Evolutionary conservation across 2,113 vertebrate genomes (phyloP).

Genomic region (Apaloderma vittatum): DNA sequence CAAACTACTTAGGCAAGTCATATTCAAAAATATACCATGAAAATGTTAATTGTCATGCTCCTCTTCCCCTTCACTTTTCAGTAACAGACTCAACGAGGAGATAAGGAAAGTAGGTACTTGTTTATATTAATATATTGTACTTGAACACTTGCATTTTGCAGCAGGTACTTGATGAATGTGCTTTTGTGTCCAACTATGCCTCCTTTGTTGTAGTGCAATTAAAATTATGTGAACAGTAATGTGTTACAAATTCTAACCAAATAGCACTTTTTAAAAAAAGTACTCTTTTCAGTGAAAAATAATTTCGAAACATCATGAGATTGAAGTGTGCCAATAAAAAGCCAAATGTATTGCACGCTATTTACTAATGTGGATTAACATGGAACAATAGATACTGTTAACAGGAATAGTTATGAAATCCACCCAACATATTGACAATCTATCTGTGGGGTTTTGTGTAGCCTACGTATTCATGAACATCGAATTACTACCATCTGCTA

Average conservation of each 20-base stretch:
- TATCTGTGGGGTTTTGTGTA: background rate
- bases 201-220: conserved; percentile 62
- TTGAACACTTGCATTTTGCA: conserved; percentile 77
- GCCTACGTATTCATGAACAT: conserved; percentile 13
- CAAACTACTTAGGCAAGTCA: conserved; percentile 61
- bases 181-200: conserved; percentile 66
- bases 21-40: conserved; percentile 34
- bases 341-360: conserved; percentile 41
- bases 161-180: conserved; percentile 75
- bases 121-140: conserved; percentile 76
- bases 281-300: conserved; percentile 53
- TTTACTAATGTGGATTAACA: conserved; percentile 63
- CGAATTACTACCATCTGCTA: conserved; percentile 68
- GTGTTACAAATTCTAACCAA: conserved; percentile 58
- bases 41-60: background rate
- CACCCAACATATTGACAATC: background rate
- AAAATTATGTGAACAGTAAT: conserved; percentile 44
- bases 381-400: conserved; percentile 28
- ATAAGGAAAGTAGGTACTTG: conserved; percentile 63
- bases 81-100: conserved; percentile 48
- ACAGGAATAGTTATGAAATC: conserved; percentile 32
- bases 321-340: conserved; percentile 28
- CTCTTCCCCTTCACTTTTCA: conserved; percentile 20
- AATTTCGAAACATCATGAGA: conserved; percentile 1
- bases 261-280: conserved; percentile 49